A percentile compares a stretch with the other conserved stretches of the same genome.
These are phyloP conservation scores for Chromobotia macracanthus DNA, from an alignment of 2,797 vertebrate genomes.

Conservation along the genomic window DNA sequence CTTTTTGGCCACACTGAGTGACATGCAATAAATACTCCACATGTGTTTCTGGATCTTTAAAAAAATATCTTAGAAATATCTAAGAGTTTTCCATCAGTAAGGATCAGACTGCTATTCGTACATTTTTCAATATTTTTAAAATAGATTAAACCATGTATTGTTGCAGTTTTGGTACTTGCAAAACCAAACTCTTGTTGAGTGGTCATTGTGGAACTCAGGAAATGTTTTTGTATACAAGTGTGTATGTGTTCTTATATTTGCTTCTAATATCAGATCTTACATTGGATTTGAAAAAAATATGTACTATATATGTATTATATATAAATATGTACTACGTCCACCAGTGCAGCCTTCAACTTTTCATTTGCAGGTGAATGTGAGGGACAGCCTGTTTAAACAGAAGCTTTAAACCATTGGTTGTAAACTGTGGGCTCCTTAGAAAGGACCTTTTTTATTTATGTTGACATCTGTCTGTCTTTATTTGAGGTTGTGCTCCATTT, in stretches of 20 bases:
- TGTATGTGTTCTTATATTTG: not conserved
- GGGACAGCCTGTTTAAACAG: not conserved
- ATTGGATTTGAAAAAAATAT: no score
- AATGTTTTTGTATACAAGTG: no score
- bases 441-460: conserved; percentile 18
- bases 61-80: no score
- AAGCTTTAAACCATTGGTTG: not conserved
- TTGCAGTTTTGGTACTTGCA: no score
- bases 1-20: not conserved
- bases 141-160: no score
- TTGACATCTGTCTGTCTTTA: conserved; percentile 43
- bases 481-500: conserved; percentile 47
- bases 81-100: no score
- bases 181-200: no score
- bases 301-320: no score
- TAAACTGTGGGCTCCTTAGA: not conserved
- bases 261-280: not conserved
- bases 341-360: not conserved
- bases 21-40: not conserved
- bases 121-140: no score
- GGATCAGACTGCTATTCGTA: no score
- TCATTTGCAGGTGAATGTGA: not conserved
- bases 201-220: no score
- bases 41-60: not conserved
- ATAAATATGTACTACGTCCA: no score